Base-by-base conservation (phyloP, 2,888 invertebrate genomes). In the Eupelmus urozonus region DNA sequence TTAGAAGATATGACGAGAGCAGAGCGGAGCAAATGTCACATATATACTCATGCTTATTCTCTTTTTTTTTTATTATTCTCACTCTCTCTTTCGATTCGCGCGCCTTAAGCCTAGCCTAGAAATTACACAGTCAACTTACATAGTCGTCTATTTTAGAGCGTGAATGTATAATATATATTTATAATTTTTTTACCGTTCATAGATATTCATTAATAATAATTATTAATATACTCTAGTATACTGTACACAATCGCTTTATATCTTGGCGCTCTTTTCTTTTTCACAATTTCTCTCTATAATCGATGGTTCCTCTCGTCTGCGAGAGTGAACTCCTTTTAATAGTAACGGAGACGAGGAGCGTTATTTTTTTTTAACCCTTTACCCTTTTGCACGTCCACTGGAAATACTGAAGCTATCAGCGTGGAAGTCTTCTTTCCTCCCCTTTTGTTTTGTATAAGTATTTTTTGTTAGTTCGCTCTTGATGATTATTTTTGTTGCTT, bases 181-280 rank as follows among this genome's bases (percentile, higher is more conserved):
- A 20, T 53, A 16, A 57, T 53, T 78, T 84, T 83, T 82, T 84
- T 85, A 83, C 83, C 83, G 82, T 76, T 85, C 83, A 81, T 85
- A 82, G 82, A 84, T 84, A 85, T 83, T 85, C 79, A 85, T 84
- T 86, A 83, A 85, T 87, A 83, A 85, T 87, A 84, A 87, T 88
- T 85, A 86, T 86, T 86, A 87, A 87, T 85, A 87, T 87, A 88
- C 85, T 88, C 86, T 88, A 88, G 83, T 86, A 86, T 88, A 87
- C 88, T 89, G 88, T 89, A 89, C 89, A 89, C 83, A 85, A 86
- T 88, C 87, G 86, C 86, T 87, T 87, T 86, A 84, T 84, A 85
- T 84, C 84, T 85, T 85, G 85, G 84, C 85, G 84, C 82, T 82
- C 81, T 83, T 83, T 83, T 80, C 71, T 57, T 71, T 83, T 78